A percentile compares a stretch with the other conserved stretches of the same genome.
Evolutionary conservation across 2,888 invertebrate species (phyloP).

Genomic region (Spisula subtruncata): DNA sequence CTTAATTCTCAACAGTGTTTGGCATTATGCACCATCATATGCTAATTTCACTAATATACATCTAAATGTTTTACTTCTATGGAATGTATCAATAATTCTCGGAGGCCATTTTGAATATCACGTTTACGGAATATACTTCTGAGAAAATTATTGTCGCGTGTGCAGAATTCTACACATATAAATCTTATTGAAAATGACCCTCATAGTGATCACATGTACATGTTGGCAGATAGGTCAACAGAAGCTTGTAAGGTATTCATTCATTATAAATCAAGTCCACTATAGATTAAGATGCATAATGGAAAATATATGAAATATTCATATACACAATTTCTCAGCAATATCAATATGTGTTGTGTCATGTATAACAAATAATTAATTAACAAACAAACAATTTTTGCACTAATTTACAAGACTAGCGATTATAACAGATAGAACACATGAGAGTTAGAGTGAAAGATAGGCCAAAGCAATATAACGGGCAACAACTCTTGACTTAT

Average conservation of each 20-base stretch:
- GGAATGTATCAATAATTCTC: constrained; percentile 21
- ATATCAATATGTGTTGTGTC: neutral
- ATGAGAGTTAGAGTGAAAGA: neutral
- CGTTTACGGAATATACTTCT: neutral
- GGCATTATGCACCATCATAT: neutral
- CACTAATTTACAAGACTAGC: neutral
- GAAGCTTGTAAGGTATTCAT: no score
- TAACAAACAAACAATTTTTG: neutral
- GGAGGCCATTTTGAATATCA: constrained; percentile 22
- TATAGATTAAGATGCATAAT: no score
- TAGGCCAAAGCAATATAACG: neutral
- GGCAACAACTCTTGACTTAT: neutral
- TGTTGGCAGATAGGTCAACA: no score
- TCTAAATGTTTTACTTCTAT: neutral
- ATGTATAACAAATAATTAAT: neutral
- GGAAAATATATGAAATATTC: no score
- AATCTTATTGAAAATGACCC: no score
- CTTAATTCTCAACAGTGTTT: neutral
- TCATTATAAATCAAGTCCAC: no score
- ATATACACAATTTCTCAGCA: neutral
- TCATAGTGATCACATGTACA: no score
- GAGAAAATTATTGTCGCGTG: no score
- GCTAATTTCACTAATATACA: neutral
- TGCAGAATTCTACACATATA: no score
- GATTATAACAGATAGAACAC: neutral